Conservation (phyloP, 2,113 vertebrate species). For the Typhlomys cinereus region DNA sequence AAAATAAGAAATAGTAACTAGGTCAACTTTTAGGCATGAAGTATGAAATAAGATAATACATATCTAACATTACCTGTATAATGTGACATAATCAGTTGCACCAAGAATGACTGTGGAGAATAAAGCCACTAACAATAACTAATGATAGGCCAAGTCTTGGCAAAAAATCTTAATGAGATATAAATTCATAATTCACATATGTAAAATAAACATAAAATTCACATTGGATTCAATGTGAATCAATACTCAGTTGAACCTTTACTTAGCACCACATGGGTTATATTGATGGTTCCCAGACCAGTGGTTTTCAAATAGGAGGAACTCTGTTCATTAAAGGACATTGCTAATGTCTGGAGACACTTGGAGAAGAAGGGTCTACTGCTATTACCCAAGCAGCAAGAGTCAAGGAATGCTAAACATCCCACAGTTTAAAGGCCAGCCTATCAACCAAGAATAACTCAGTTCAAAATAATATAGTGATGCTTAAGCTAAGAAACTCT, state of each 20-base stretch:
- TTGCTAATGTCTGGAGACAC: background rate
- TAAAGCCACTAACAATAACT: background rate
- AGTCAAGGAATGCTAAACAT: background rate
- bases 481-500: background rate
- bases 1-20: background rate
- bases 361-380: background rate
- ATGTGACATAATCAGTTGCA: background rate
- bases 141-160: background rate
- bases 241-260: background rate
- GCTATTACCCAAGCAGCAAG: background rate
- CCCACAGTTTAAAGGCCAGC: background rate
- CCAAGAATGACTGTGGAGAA: background rate
- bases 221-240: background rate
- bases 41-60: background rate
- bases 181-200: background rate
- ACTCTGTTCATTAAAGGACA: background rate
- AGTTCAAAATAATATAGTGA: background rate
- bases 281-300: background rate
- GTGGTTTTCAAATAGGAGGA: background rate
- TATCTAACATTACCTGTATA: background rate
- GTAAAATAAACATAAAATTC: conserved; percentile 26
- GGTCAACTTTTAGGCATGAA: background rate
- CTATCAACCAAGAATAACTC: background rate
- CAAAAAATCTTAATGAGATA: conserved; percentile 12
- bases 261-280: background rate